Conservation (phyloP, 2,113 vertebrate species). For the Bambusicola thoracicus region DNA sequence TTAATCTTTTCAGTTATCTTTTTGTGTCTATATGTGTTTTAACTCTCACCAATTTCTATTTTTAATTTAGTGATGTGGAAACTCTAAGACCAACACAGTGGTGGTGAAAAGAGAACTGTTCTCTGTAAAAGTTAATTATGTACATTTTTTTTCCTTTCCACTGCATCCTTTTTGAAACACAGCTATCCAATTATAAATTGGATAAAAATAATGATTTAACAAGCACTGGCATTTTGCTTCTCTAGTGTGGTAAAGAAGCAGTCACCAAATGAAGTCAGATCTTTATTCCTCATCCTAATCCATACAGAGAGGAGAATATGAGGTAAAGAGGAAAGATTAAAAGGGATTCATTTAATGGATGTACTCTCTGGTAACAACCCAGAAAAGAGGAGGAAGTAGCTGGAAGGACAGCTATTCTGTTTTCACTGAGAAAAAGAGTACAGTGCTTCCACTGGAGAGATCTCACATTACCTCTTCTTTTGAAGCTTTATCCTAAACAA, state of each 20-base stretch:
- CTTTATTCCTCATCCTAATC: background rate
- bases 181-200: background rate
- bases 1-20: slow-evolving; percentile 57
- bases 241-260: background rate
- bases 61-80: slow-evolving; percentile 19
- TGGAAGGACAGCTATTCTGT: background rate
- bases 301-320: background rate
- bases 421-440: background rate
- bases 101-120: slow-evolving; percentile 9
- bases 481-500: background rate
- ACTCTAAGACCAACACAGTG: slow-evolving; percentile 8
- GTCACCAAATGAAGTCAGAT: background rate
- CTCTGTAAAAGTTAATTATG: background rate
- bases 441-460: background rate
- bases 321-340: background rate
- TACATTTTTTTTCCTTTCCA: background rate
- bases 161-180: background rate
- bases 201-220: background rate
- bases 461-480: background rate
- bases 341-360: background rate
- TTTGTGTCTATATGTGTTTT: slow-evolving; percentile 1
- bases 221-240: background rate
- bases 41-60: slow-evolving; percentile 9
- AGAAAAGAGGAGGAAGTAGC: background rate
- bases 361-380: background rate